Evolutionary conservation across 2,888 invertebrate species (phyloP), one percentile per base, ranked within the genome.

Genomic region (Bombylius major): DNA sequence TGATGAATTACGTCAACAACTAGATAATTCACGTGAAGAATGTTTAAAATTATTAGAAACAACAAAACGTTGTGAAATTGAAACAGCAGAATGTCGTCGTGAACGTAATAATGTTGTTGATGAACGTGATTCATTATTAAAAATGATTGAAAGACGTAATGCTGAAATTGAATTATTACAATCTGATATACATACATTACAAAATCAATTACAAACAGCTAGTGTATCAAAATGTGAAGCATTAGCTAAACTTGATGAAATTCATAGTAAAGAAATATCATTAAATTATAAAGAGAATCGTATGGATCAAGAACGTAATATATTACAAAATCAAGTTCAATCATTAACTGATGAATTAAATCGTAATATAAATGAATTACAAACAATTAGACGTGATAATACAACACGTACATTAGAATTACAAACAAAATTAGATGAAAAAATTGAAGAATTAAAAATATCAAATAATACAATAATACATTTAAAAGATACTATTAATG

Each of bases 191-290:
- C 76, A 78, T 50, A 76, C 81, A 4, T 74, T 90, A 54, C 82
- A 85, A n/a, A 79, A 82, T 63, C 89, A 91, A 71, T 71, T 94
- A 44, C 82, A 85, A 63, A 71, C 79, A 52, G 86, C 91, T 32
- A 84, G 89, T 59, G 81, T 83, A 63, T 81, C 87, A 4, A 93
- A 92, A 76, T 90, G 89, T 75, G 88, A 91, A 73, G 89, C 89
- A 1, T 71, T 91, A 52, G 82, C 86, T 7, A 81, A 86, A 62
- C 78, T 84, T 58, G 89, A 91, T 71, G 92, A 92, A 74, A 79
- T 90, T 46, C 82, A 86, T 64, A 86, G 88, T 61, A 85, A 85
- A 69, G 88, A 91, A 74, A 77, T 89, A 56, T 81, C 84, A 12
- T 71, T 91, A 32, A 87, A 87, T 66, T 86, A 84, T 70, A 87